Evolutionary conservation across 2,113 vertebrate genomes (phyloP), one percentile per base, ranked within the genome.

Genomic region (Oreamnos americanus): DNA sequence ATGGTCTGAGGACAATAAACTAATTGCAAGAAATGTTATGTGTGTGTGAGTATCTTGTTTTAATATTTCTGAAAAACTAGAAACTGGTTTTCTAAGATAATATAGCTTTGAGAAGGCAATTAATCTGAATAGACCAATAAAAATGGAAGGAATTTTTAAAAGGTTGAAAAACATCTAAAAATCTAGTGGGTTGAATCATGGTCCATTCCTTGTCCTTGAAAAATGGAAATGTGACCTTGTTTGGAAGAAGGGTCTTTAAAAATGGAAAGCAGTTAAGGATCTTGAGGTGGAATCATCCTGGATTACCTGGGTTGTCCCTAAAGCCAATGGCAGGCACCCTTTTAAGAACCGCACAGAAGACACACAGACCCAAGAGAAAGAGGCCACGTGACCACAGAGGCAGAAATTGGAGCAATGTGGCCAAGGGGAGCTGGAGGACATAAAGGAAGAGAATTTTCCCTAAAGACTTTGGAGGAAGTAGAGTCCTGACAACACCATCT

Each of bases 401-500:
- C 33, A 23, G 23, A 67, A 47, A 19, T 2, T 16, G 28, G 55
- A 16, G 2, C 2, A 19, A 5, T 3, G 33, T 0, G 4, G 30
- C 47, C 64, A 4, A 26, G 16, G 13, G n/a, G 15, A 6, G 25
- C 51, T 55, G 30, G 17, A 57, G 19, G 25, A 76, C 5, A 7
- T 25, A 36, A 45, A 51, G 55, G 60, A 76, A 58, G 12, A 88
- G 47, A 57, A 53, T n/a, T 30, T 79, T 7, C 13, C 3, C 51
- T 15, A 7, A n/a, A 92, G 78, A 7, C 26, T 23, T 25, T 36
- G 11, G 13, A 26, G 12, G 78, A 60, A 30, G 10, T 30, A 28
- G 15, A 28, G 43, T 28, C 45, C 33, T 30, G 15, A 17, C 23
- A 13, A 43, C 49, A 30, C 49, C 49, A 23, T 81, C 23, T 15